Base-by-base conservation (phyloP, 2,888 invertebrate genomes). In the Coecobrya sp. region DNA sequence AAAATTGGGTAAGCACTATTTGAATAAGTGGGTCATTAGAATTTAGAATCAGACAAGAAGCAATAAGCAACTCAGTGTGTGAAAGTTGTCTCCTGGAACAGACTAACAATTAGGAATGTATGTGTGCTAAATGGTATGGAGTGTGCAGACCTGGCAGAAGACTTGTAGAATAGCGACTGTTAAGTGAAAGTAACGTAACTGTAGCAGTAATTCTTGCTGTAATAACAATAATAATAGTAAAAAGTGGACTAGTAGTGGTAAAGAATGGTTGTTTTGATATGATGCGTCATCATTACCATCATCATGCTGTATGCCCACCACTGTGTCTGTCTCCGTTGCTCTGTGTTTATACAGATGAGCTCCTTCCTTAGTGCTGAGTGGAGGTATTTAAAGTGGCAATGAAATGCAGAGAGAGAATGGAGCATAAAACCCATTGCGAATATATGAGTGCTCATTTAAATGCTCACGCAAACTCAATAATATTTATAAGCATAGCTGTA, bases 331-430 rank as follows among this genome's bases (percentile, higher is more conserved):
- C 42, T 65, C 10, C 45, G 1, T 52, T 49, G 36, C 36, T 79
- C 30, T 82, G 45, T 88, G 88, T 81, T 82, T 89, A 82, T 55
- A n/a, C 81, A 55, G 81, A 81, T 81, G 81, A 55, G 30, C 16
- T 30, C 25, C 81, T 81, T 81, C 25, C 4, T n/a, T 30, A 7
- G 36, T 42, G 16, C 30, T 4, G 30, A 55, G 68, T 79, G 55
- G 16, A 84, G 85, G 85, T 73, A 90, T 85, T 90, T 85, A 42
- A 62, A 90, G 86, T 86, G 79, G 91, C 81, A 91, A 91, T 86
- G 91, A 91, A 91, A 86, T 82, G 70, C 81, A 86, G 86, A 81
- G 70, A 22, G 25, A 25, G 65, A 86, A 30, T 36, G 25, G 16
- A 27, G 25, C 59, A 49, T 22, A 76, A 49, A 70, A 16, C 36